phyloP scores from a whole-genome alignment of 2,113 vertebrate species.

The Psephotus haematonotus region DNA sequence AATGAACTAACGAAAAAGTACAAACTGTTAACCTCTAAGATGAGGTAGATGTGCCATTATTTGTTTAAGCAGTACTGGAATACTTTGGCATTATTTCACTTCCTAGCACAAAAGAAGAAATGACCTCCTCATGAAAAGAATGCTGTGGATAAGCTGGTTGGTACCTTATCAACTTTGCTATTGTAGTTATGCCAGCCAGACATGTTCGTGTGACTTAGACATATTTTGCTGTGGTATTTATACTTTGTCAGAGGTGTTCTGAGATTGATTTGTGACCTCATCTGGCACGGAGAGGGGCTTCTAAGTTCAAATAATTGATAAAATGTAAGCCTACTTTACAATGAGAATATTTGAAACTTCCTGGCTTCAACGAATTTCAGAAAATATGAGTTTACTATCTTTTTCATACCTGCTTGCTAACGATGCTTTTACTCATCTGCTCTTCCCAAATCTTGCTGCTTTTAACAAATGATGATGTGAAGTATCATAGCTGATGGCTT shows the following conservation, averaged over 20 bases:
- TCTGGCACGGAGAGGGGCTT: conserved; percentile 41
- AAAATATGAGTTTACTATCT: background rate
- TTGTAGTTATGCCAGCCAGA: conserved; percentile 66
- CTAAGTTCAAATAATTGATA: conserved; percentile 48
- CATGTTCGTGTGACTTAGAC: conserved; percentile 57
- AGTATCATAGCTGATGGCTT: background rate
- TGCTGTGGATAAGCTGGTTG: conserved; percentile 64
- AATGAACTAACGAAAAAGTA: background rate
- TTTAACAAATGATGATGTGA: background rate
- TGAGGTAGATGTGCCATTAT: background rate
- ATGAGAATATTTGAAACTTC: conserved; percentile 9
- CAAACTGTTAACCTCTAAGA: background rate
- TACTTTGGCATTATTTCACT: conserved; percentile 56
- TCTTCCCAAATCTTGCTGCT: background rate
- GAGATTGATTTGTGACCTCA: conserved; percentile 77
- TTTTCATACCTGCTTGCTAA: background rate
- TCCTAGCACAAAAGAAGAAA: conserved; percentile 65
- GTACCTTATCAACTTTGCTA: conserved; percentile 71
- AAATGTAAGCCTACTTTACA: background rate
- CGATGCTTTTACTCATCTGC: background rate
- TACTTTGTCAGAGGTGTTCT: conserved; percentile 69
- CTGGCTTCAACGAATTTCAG: background rate
- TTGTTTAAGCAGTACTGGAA: conserved; percentile 57
- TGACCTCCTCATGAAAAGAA: conserved; percentile 76
- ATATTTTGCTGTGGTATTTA: conserved; percentile 68